Evolutionary conservation across 2,888 invertebrate genomes (phyloP), one percentile per base, ranked within the genome.

Genomic region (Drosophila formosana): DNA sequence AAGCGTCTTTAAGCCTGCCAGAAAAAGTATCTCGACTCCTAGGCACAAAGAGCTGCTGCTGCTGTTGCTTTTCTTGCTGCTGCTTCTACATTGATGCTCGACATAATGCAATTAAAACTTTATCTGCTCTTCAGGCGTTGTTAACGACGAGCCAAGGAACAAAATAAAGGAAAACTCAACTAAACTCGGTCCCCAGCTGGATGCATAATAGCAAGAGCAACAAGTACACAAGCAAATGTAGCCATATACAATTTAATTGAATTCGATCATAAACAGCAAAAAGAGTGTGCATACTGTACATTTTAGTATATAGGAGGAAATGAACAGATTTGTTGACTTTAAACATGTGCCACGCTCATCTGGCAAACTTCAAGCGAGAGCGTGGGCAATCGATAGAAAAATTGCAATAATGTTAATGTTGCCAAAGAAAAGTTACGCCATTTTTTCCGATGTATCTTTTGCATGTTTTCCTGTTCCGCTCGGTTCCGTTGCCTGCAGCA

Each of bases 401-500:
- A 62, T 62, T 39, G 39, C 39, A 53, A 53, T 52, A 52, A 23
- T 37, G 46, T 13, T 25, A 60, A 62, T 34, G 18, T 37, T 18
- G 4, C 25, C 25, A 32, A 37, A 39, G 13, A 11, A 53, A 64
- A 39, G 39, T 39, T 34, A 8, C 3, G 34, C n/a, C 11, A 56
- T 56, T 34, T 51, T 55, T 60, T n/a, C 43, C 52, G 13, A 25
- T 32, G 23, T 49, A 67, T 66, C 46, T 55, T 51, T 63, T 3
- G n/a, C 25, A 32, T 62, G n/a, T 23, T n/a, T 0, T n/a, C 2
- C 25, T n/a, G 34, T 53, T 9, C 34, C 9, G 4, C 18, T 18
- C 9, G 4, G 37, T 13, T 28, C 26, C 61, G n/a, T 58, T 56
- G 71, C 83, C 77, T 91, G 70, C 78, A 95, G 95, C 95, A 95